Evolutionary conservation across 2,888 invertebrate species (phyloP).

Genomic region (Tenodera sinensis): DNA sequence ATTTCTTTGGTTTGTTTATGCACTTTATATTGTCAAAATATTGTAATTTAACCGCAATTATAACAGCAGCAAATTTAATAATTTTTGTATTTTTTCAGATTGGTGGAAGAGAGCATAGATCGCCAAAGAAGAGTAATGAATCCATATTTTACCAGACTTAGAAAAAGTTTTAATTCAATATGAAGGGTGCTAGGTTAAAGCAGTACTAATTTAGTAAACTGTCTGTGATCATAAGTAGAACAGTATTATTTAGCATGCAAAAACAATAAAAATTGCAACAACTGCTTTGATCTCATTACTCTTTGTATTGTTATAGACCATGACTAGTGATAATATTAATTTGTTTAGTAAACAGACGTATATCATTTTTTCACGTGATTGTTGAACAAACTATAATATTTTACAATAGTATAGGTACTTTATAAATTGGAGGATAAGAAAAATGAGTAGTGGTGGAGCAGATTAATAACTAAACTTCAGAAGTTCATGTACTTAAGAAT

Average conservation of each 20-base stretch:
- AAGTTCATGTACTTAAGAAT: too few species aligned
- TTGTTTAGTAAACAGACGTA: neutral
- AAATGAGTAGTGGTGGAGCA: too few species aligned
- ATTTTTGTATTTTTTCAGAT: constrained; percentile 5
- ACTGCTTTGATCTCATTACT: neutral
- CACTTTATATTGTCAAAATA: too few species aligned
- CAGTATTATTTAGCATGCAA: neutral
- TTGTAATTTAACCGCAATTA: too few species aligned
- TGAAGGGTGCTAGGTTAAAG: neutral
- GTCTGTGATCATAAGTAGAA: neutral
- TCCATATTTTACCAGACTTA: constrained; percentile 22
- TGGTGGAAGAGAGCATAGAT: neutral
- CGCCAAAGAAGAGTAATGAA: constrained; percentile 16
- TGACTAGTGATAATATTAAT: neutral
- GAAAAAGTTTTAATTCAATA: constrained; percentile 23
- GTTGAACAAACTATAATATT: too few species aligned
- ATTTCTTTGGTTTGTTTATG: too few species aligned
- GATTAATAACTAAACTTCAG: too few species aligned
- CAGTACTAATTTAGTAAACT: neutral
- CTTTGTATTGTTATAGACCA: neutral
- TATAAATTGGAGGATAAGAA: too few species aligned
- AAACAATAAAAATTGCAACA: neutral
- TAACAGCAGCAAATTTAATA: neutral
- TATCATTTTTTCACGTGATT: too few species aligned
- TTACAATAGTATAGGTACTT: too few species aligned